Base-by-base conservation (phyloP, 1,140 invertebrate genomes). In the Maniola jurtina region DNA sequence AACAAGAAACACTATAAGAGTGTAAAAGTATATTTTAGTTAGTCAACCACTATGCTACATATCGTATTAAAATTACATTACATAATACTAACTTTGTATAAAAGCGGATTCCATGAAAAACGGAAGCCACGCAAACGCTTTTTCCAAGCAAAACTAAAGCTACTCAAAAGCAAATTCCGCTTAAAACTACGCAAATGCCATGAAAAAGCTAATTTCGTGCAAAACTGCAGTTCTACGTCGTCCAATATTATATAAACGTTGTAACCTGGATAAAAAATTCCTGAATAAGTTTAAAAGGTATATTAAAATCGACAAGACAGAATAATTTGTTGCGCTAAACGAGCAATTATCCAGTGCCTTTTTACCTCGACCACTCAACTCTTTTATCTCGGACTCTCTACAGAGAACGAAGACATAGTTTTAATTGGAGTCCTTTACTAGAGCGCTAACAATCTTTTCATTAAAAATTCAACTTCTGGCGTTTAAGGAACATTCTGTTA, bases 351-450 rank as follows among this genome's bases (percentile, higher is more conserved):
- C 55, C 54, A 57, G 50, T 55, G 50, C 59, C 52, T 33, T 65
- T 70, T 60, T 62, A 62, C 48, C 63, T 54, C 36, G 54, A 65
- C 54, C 68, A 61, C 68, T 70, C 48, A 60, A 66, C 64, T 70
- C 64, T 62, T 84, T 83, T 78, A 84, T 80, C 52, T 55, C 52
- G 33, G 52, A 71, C 75, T 76, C 73, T 66, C 62, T 64, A 64
- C 62, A 66, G 66, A 58, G 60, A 42, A 52, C 68, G 79, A 83
- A 83, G 83, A 81, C 81, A 83, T 83, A 83, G 83, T 83, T 83
- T 83, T 85, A 85, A 85, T 85, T 85, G 82, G 77, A 83, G 75
- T 79, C 77, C 73, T 83, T 84, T 79, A 72, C 64, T 66, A 69
- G 72, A 68, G 81, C 63, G 62, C 63, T 61, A 70, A 80, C 78